A percentile compares a stretch with the other conserved stretches of the same genome.
Evolutionary conservation across 2,797 vertebrate species (phyloP).

Genomic region (Aulostomus chinensis): DNA sequence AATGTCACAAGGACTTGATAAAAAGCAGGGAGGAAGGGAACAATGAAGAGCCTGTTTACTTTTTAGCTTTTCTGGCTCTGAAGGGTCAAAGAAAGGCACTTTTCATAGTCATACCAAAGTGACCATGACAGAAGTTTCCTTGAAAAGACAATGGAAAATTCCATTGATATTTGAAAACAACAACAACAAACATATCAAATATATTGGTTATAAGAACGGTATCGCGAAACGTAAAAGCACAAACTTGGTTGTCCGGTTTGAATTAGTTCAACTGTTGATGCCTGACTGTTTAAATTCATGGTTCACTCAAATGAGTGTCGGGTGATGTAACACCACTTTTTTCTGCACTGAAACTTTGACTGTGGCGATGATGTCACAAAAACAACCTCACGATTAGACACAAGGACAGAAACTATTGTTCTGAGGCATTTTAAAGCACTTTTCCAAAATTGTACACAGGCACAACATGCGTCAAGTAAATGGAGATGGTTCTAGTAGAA

Average conservation of each 20-base stretch:
- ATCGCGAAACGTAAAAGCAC: conserved; percentile 27
- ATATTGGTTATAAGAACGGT: conserved; percentile 45
- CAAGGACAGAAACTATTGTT: too few species aligned
- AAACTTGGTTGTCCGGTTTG: conserved; percentile 27
- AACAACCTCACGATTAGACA: too few species aligned
- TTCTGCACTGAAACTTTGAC: conserved; percentile 3
- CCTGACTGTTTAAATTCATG: too few species aligned
- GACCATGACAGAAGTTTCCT: too few species aligned
- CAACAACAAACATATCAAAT: conserved; percentile 46
- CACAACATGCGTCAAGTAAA: too few species aligned
- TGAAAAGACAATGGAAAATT: conserved; percentile 58
- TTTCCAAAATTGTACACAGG: too few species aligned
- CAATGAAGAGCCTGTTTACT: conserved; percentile 65
- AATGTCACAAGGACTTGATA: conserved; percentile 67
- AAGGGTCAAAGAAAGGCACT: conserved; percentile 60
- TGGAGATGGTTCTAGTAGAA: too few species aligned
- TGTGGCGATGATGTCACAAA: conserved; percentile 2
- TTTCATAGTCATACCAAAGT: conserved; percentile 45
- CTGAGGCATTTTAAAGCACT: too few species aligned
- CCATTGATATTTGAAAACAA: conserved; percentile 50
- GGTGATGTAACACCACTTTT: background rate
- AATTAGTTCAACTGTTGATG: conserved; percentile 14
- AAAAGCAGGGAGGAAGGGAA: conserved; percentile 68
- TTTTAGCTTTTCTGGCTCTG: conserved; percentile 56
- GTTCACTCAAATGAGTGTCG: background rate